Evolutionary conservation across 2,888 invertebrate genomes (phyloP), one percentile per base, ranked within the genome.

Genomic region (Pheosia gnoma): DNA sequence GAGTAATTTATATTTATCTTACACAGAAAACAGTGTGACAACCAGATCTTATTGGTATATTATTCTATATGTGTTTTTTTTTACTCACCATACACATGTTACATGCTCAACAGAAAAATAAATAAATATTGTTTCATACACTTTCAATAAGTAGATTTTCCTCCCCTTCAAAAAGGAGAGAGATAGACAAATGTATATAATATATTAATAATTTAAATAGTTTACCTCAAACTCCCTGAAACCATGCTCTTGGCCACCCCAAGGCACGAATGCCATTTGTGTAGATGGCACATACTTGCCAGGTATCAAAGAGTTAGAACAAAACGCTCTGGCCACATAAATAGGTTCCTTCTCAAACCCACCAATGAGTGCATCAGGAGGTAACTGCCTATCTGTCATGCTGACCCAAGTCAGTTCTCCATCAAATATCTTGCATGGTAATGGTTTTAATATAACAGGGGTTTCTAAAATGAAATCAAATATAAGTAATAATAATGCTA

Each of bases 221-320:
- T 43, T 45, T 79, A 95, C 96, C 91, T 97, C 96, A 83, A 96
- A 97, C 52, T 96, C 94, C 36, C 85, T 76, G 78, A 96, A 95
- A n/a, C 93, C 90, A 76, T 96, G 95, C 81, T 96, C 97, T 36
- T 84, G 90, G 36, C 96, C 96, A 5, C 97, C 97, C 96, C 96
- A 97, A 58, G 97, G 90, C 8, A 97, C 84, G 80, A 96, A 97
- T 73, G 95, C 95, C 3, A 94, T 93, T 9, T 95, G 95, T 79
- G 96, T 96, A 25, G 95, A 94, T 36, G 96, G 95, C 60, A 95
- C 91, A 66, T 96, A 93, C 87, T 97, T 97, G 43, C 97, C 97
- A 63, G 97, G 97, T 75, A 97, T 94, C n/a, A 97, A 83, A 39
- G 95, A 96, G 49, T 95, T 95, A 73, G 95, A 95, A 81, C 96